Evolutionary conservation across 1,140 invertebrate species (phyloP), one percentile per base, ranked within the genome.

Genomic region (Eurytemora carolleeae): DNA sequence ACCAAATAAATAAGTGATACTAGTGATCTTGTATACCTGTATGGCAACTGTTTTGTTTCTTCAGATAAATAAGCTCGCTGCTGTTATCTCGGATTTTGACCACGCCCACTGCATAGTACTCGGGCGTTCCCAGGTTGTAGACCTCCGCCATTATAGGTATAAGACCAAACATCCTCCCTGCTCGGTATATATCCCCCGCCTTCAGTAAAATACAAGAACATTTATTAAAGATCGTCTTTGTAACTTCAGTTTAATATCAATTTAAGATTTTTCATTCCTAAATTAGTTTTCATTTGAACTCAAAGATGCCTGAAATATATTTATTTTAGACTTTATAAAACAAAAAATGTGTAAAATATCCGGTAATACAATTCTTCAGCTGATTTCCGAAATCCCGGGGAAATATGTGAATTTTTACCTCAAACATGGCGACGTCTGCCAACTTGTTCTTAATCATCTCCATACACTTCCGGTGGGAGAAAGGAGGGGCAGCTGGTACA

Each of bases 101-200:
- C 0, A 98, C 86, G 15, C 90, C 92, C 1, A 97, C 92, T 0
- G 87, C 88, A 71, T 94, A 96, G 73, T 94, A 96, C 68, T 86
- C 83, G 0, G 84, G 81, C 62, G 83, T 79, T 53, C 82, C 82
- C 31, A 86, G 77, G 70, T 91, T 87, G 69, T 92, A 93, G 2
- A 90, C 80, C 77, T 93, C 88, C 1, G 86, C 80, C 70, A 94
- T 82, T 68, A 93, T 86, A 0, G 90, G 89, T 58, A 92, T 79
- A 1, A 92, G 73, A 16, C 82, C 77, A 67, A 82, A 87, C 18
- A 79, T 76, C 12, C 85, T 70, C 0, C 92, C 92, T 26, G 85
- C 91, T 26, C 86, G 89, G 69, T 96, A 90, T 57, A 94, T 85
- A 72, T 96, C 91, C 3, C 89, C 88, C 2, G 92, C 85, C 74